Evolutionary conservation across 2,797 vertebrate species (phyloP), one percentile per base, ranked within the genome.

Genomic region (Pangasius djambal): DNA sequence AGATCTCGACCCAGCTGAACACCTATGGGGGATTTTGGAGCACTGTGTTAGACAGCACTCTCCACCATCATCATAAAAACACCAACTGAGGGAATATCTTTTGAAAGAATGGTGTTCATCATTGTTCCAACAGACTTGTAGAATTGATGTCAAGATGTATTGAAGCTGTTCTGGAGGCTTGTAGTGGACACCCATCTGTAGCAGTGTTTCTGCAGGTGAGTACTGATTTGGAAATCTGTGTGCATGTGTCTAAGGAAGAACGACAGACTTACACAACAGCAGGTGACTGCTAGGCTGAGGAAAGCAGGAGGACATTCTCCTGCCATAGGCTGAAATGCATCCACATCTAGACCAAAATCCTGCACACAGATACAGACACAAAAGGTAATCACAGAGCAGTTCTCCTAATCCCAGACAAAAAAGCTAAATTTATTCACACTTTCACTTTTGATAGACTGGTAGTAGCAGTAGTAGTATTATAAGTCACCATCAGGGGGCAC

Each of bases 271-370:
- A 99, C 98, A 72, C 94, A 96, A 93, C 98, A 99, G 96, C 98
- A 99, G 91, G 96, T 93, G 59, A 99, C 95, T 28, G 98, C 96
- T 87, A 99, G 93, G 70, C 97, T 95, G 92, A 99, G 95, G 94
- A 99, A 98, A 61, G 96, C 92, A 0, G 93, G 85, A 0, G 98
- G 98, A 91, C 98, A 99, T 93, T 97, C 97, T 63, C 88, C 97
- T 12, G 97, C 97, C 96, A 99, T 96, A 86, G 95, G 96, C 92
- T 94, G 94, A 92, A 99, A 99, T 9, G 96, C 92, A 70, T 95
- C 94, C 88, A 97, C 90, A 0, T 99, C 98, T 92, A 99, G 94
- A 89, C 98, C 98, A 91, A 99, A 99, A 93, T 99, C 96, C 98
- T 99, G 93, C 0, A 70, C 34, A 70, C 31, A 85, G 37, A 89